Evolutionary conservation across 2,113 vertebrate species (phyloP), one percentile per base, ranked within the genome.

Genomic region (Chunga burmeisteri): DNA sequence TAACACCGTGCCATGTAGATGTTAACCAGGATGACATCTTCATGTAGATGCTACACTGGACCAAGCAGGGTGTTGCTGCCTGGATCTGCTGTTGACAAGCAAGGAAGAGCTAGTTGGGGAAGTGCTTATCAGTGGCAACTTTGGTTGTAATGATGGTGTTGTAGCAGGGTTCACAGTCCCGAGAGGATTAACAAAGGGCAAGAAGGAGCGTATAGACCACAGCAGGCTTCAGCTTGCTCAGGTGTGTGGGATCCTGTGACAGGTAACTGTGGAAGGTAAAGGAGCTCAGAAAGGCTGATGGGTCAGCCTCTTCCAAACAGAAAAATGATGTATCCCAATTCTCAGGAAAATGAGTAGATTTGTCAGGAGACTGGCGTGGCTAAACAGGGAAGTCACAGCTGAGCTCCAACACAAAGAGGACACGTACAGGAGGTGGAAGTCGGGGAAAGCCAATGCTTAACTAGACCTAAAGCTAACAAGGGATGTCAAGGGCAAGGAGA

Each of bases 161-260:
- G 16, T 13, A 63, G 8, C 11, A 68, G 30, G 1, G 16, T 36
- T 81, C 14, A 27, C 0, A 0, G 38, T 56, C 15, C 22, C 0
- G 0, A 44, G 10, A 8, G 16, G 16, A 17, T 5, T 65, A 10
- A 21, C 30, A 44, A 44, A 47, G 3, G 15, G 9, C 42, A 75
- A 52, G 27, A 47, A 77, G 21, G 58, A 27, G 4, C 50, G 3
- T 34, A 53, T 27, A 71, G 42, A 55, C 6, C 26, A 55, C 46
- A 61, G 10, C 3, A 62, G 9, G 17, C 32, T 71, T 92, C 46
- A 85, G 6, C 16, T 59, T 38, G 22, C 62, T 65, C 22, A 25
- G 27, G 14, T 66, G 52, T 7, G 5, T 71, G 32, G 42, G n/a
- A 30, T 44, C 7, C 5, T 44, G 9, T 23, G 17, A 40, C 5